Conservation (phyloP, 2,888 invertebrate species). For the Geotrupes spiniger region DNA sequence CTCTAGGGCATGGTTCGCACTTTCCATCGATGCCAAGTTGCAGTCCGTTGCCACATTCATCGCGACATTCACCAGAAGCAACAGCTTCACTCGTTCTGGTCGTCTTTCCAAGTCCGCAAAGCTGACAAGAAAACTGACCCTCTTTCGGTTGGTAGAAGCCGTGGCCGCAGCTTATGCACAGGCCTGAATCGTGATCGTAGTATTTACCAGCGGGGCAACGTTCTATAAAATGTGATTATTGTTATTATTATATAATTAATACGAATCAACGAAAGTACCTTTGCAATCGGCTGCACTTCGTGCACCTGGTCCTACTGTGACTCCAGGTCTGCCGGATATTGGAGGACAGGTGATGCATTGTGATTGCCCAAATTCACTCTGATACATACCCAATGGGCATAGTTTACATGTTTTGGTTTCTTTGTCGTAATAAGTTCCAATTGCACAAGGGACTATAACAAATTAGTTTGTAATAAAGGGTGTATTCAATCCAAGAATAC, state of each 20-base stretch:
- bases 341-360: constrained; percentile 87
- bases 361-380: constrained; percentile 87
- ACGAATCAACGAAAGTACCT: constrained; percentile 50
- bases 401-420: constrained; percentile 75
- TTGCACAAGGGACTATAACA: constrained; percentile 78
- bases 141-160: constrained; percentile 91
- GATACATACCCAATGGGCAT: constrained; percentile 88
- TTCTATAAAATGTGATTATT: constrained; percentile 54
- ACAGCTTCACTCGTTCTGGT: constrained; percentile 89
- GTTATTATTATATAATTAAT: background rate
- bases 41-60: constrained; percentile 84
- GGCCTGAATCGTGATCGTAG: constrained; percentile 82
- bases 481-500: constrained; percentile 31
- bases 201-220: constrained; percentile 92
- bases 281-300: constrained; percentile 87
- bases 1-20: constrained; percentile 89
- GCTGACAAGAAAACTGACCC: constrained; percentile 83
- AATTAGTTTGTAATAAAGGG: constrained; percentile 14
- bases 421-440: constrained; percentile 82
- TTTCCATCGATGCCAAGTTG: constrained; percentile 84
- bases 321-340: constrained; percentile 86
- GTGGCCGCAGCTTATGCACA: constrained; percentile 90
- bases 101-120: constrained; percentile 89
- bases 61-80: constrained; percentile 81
- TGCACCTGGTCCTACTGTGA: constrained; percentile 83